Base-by-base conservation (phyloP, 2,113 vertebrate genomes). In the Trichechus manatus region DNA sequence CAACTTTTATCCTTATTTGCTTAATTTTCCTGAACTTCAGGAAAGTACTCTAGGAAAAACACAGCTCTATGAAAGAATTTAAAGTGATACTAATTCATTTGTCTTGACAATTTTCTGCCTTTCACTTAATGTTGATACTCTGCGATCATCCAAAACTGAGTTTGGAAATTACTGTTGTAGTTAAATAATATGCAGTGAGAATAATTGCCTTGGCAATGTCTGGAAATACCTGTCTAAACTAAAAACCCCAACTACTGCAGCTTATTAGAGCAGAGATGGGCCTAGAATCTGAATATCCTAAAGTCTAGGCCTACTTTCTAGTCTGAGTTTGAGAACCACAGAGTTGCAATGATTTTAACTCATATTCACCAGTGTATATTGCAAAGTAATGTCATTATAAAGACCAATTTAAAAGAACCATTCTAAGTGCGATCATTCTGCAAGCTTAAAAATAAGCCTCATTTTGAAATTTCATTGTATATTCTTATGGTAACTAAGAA, bases 11-110 rank as follows among this genome's bases (percentile, higher is more conserved):
- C 36, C 20, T 84, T 84, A 64, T 14, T 92, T 94, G 19, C 42
- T 81, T 78, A 82, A 91, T 83, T 96, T 85, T n/a, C 64, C 15
- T 42, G 59, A 93, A 50, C 9, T 82, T 39, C 56, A 81, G 53
- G 20, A 95, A 91, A 22, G 17, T 9, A 66, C 29, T 78, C 70
- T 68, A 95, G 13, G 25, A 72, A 66, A 93, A 47, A 59, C 80
- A 44, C 1, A 53, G 59, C 17, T 87, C 9, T 1, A 27, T 59
- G 33, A 50, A 94, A 82, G 13, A 93, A 82, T 74, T 85, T 81
- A 78, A 81, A 68, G 4, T 36, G n/a, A 53, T 10, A 74, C 2
- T n/a, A 61, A 84, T 88, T 97, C 36, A 82, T 44, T 87, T 92
- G 20, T 91, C 39, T 87, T 95, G 31, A 91, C 27, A 86, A 27